Evolutionary conservation across 2,113 vertebrate species (phyloP).

Genomic region (Salvelinus alpinus): DNA sequence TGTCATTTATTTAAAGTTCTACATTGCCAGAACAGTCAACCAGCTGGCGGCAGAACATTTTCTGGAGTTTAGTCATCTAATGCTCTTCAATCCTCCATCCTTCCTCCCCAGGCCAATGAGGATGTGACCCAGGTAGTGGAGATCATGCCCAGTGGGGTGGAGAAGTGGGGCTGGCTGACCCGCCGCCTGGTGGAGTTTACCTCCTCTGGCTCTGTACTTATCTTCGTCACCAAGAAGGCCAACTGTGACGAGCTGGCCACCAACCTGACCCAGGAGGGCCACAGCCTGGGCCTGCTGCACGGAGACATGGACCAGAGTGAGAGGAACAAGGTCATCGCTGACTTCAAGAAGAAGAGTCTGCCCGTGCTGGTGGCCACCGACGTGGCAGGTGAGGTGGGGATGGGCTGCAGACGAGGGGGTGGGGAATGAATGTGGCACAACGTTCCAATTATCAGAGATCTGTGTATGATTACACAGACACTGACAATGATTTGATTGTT

Average conservation of each 20-base stretch:
- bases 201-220: slow-evolving; percentile 90
- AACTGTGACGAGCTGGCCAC: slow-evolving; percentile 93
- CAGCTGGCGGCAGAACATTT: too few relatives aligned
- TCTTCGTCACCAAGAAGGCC: slow-evolving; percentile 97
- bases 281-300: slow-evolving; percentile 90
- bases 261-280: slow-evolving; percentile 91
- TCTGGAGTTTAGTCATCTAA: not conserved
- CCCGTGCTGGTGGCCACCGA: slow-evolving; percentile 95
- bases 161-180: slow-evolving; percentile 95
- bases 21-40: not conserved
- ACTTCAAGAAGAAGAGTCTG: slow-evolving; percentile 94
- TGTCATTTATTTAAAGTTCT: not conserved
- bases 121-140: slow-evolving; percentile 97
- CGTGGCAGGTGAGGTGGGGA: slow-evolving; percentile 84
- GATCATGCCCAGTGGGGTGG: slow-evolving; percentile 81
- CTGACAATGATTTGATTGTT: not conserved
- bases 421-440: not conserved
- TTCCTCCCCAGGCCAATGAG: slow-evolving; percentile 86
- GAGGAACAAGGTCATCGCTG: slow-evolving; percentile 97
- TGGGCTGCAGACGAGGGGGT: not conserved
- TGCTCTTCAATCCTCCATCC: not conserved
- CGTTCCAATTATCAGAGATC: not conserved
- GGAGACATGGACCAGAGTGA: slow-evolving; percentile 99
- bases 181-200: slow-evolving; percentile 94
- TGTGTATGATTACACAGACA: not conserved